Evolutionary conservation across 2,797 vertebrate genomes (phyloP).

Genomic region (Chiloscyllium punctatum): DNA sequence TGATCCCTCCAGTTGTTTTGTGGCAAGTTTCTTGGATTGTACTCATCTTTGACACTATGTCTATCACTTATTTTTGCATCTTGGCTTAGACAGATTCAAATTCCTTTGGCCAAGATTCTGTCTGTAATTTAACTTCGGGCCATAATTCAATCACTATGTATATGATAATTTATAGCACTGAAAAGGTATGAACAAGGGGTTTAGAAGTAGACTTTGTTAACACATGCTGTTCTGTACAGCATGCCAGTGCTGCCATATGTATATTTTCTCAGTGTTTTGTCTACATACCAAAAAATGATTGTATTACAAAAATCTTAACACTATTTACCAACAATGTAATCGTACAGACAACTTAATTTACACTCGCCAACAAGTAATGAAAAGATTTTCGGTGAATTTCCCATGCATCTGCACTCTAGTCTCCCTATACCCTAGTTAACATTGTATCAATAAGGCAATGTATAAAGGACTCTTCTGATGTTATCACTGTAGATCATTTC

Average conservation of each 20-base stretch:
- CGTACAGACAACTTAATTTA: conserved; percentile 16
- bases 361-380: neutral
- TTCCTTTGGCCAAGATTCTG: neutral
- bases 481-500: neutral
- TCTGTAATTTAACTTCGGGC: neutral
- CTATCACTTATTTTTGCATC: neutral
- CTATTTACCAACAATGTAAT: neutral
- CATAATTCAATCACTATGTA: neutral
- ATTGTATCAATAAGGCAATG: neutral
- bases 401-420: neutral
- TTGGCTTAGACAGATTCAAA: neutral
- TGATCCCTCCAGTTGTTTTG: neutral
- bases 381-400: neutral
- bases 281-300: neutral
- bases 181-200: neutral
- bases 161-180: neutral
- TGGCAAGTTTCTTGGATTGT: neutral
- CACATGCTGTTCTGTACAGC: conserved; percentile 1
- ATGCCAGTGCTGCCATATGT: neutral
- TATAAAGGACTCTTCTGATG: neutral
- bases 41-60: neutral
- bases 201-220: neutral
- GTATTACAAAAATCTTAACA: conserved; percentile 22
- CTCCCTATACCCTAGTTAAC: neutral
- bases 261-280: neutral